Base-by-base conservation (phyloP, 2,888 invertebrate species). In the Agonopterix subpropinquella region DNA sequence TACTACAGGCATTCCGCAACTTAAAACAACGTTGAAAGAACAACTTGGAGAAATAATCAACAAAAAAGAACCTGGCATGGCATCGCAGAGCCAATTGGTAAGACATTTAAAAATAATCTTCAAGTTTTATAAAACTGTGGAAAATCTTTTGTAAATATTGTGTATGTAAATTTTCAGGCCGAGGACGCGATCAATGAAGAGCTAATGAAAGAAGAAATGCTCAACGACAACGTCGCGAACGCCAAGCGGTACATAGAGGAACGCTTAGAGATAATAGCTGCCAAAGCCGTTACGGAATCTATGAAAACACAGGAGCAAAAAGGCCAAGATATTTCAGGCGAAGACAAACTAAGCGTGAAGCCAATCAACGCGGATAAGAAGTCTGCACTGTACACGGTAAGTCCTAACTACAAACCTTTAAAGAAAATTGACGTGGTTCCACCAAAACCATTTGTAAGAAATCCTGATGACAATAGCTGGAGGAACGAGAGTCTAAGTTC, bases 391-490 rank as follows among this genome's bases (percentile, higher is more conserved):
- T 85, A 86, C 55, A 60, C 80, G 5, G 75, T 82, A 0, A 78
- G 65, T 47, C 68, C 80, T 3, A 82, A 79, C 53, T 88, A 88
- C 53, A 87, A 78, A 51, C 80, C 80, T 5, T 71, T 82, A 60
- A 87, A 86, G 50, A 86, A 82, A 62, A 69, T 87, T 39, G 86
- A 86, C 45, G 73, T 86, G 1, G 77, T 77, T 55, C 74, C 80
- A 5, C 65, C 74, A 1, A 86, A 83, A 53, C 69, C 65, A 2
- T 78, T 79, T 48, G 59, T 80, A 11, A 64, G 86, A 59, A 75
- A 88, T 49, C 88, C 87, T 0, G 87, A 88, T 48, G 88, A 88
- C 52, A 86, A 86, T 51, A 86, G 84, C 53, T 88, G 88, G 88
- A 75, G 88, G 63, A 88, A 87, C 53, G 85, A 87, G 65, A 87